Evolutionary conservation across 2,113 vertebrate species (phyloP).

Genomic region (Melospiza melodia): DNA sequence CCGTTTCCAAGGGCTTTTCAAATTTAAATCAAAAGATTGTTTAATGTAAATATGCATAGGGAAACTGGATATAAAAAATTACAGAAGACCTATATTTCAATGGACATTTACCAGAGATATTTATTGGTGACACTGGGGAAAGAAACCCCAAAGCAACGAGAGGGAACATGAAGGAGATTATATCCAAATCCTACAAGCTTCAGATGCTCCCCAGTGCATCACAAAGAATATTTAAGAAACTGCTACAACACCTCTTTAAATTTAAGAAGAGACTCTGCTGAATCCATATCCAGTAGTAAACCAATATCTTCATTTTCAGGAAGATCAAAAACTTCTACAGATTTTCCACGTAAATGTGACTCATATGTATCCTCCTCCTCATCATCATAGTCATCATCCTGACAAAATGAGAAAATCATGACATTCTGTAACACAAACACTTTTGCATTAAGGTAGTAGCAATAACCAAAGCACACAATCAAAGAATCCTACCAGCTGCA

Average conservation of each 20-base stretch:
- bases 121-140: not conserved
- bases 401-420: constrained; percentile 6
- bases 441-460: not conserved
- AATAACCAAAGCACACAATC: not conserved
- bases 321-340: constrained; percentile 85
- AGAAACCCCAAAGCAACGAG: not conserved
- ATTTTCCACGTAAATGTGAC: constrained; percentile 80
- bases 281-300: constrained; percentile 85
- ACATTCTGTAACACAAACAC: not conserved
- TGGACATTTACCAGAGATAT: not conserved
- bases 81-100: not conserved
- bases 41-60: not conserved
- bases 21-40: not conserved
- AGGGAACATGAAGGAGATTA: not conserved
- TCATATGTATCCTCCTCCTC: constrained; percentile 77
- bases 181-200: not conserved
- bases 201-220: not conserved
- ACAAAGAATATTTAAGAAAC: not conserved
- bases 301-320: constrained; percentile 84
- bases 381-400: constrained; percentile 82
- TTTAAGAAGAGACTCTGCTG: constrained; percentile 83
- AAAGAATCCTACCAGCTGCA: not conserved
- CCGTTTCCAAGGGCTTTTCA: not conserved
- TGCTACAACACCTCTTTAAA: constrained; percentile 84
- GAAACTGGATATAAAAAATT: not conserved